Percentiles rank a stretch among this genome's conserved stretches.
These are phyloP conservation scores for Boulengeromyrus knoepffleri DNA, from an alignment of 2,113 vertebrate species.

Conservation along the genomic window DNA sequence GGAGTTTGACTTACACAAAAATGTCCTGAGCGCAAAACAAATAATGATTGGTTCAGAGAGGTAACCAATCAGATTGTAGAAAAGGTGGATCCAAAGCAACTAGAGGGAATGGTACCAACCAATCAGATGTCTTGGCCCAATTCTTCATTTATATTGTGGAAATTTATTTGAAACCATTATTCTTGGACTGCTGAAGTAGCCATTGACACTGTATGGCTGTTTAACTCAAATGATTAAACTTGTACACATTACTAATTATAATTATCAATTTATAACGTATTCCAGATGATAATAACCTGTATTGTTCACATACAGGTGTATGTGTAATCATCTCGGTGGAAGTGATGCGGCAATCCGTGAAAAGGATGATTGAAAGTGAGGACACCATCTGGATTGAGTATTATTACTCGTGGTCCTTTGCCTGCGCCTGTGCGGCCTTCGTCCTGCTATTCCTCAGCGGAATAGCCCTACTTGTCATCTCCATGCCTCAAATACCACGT, in stretches of 20 bases:
- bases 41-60: no score
- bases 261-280: background rate
- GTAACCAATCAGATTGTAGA: no score
- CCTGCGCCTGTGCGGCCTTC: slow-evolving; percentile 77
- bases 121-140: no score
- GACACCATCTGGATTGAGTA: slow-evolving; percentile 84
- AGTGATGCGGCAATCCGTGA: slow-evolving; percentile 92
- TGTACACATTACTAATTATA: background rate
- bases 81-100: no score
- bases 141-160: background rate
- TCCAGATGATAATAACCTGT: background rate
- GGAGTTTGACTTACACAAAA: no score
- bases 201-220: background rate
- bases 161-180: background rate
- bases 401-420: slow-evolving; percentile 87
- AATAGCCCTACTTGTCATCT: slow-evolving; percentile 75
- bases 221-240: background rate
- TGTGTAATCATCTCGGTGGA: slow-evolving; percentile 88
- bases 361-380: slow-evolving; percentile 88
- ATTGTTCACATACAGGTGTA: slow-evolving; percentile 62
- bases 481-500: slow-evolving; percentile 89
- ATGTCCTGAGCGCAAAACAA: no score
- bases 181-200: background rate
- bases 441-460: slow-evolving; percentile 81
- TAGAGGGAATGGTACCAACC: no score